phyloP scores from a whole-genome alignment of 2,113 vertebrate genomes.

The Antechinus stuartii region DNA sequence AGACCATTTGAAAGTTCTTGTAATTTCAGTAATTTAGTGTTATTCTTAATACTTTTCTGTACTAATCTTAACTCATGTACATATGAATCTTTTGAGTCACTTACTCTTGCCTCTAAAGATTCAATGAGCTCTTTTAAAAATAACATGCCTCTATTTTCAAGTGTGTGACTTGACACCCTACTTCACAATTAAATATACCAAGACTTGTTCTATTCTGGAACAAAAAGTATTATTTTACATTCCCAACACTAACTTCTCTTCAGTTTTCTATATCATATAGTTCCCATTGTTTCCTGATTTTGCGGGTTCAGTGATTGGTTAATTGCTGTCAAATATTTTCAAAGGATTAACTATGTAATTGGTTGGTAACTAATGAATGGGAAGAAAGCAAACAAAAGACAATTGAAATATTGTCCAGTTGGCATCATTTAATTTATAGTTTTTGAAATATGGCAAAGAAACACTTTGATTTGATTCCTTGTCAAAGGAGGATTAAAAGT shows the following conservation, averaged over 20 bases:
- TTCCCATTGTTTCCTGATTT: not conserved
- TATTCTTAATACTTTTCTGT: not conserved
- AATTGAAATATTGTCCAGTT: not conserved
- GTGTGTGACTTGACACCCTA: not conserved
- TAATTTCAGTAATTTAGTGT: not conserved
- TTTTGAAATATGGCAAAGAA: constrained; percentile 15
- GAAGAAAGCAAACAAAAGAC: not conserved
- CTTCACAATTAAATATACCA: constrained; percentile 2
- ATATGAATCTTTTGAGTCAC: not conserved
- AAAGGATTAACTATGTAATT: not conserved
- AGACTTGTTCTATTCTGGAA: not conserved
- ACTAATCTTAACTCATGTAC: not conserved
- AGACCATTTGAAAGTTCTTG: not conserved
- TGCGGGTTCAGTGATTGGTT: not conserved
- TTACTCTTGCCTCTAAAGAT: not conserved
- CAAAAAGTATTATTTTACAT: not conserved
- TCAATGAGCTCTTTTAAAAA: not conserved
- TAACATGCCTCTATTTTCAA: constrained; percentile 5
- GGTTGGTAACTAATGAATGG: not conserved
- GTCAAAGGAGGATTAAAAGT: not conserved
- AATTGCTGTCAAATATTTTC: not conserved
- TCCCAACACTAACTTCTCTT: not conserved
- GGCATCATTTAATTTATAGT: constrained; percentile 8
- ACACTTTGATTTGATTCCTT: constrained; percentile 30
- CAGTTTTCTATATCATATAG: constrained; percentile 37